Evolutionary conservation across 2,888 invertebrate genomes (phyloP).

Genomic region (Epinotia bilunana): DNA sequence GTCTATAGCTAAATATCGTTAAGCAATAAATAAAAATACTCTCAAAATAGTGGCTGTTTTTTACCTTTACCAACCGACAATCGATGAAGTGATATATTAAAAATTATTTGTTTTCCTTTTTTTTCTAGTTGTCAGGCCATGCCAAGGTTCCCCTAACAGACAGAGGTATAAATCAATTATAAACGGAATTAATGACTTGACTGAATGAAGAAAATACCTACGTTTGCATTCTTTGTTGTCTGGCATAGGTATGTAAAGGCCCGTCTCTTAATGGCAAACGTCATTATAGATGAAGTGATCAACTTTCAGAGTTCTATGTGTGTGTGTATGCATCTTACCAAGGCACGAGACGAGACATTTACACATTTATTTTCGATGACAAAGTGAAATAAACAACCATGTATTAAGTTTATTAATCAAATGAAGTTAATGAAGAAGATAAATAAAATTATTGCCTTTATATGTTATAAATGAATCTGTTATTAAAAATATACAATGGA

Average conservation of each 20-base stretch:
- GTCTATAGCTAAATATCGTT: too few relatives aligned
- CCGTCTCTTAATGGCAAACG: slow-evolving; percentile 29
- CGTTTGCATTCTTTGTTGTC: slow-evolving; percentile 36
- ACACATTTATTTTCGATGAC: neutral
- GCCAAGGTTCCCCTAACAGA: neutral
- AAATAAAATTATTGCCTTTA: too few relatives aligned
- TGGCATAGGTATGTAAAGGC: slow-evolving; percentile 12
- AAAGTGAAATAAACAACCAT: neutral
- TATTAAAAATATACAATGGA: too few relatives aligned
- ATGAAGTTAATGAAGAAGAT: too few relatives aligned
- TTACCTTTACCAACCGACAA: too few relatives aligned
- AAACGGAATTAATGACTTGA: neutral
- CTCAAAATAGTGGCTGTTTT: too few relatives aligned
- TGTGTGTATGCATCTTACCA: neutral
- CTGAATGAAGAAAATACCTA: neutral
- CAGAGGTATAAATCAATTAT: neutral
- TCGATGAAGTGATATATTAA: too few relatives aligned
- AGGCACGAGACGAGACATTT: neutral
- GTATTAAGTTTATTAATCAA: too few relatives aligned
- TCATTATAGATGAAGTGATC: slow-evolving; percentile 31
- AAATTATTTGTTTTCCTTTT: too few relatives aligned
- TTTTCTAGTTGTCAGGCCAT: neutral
- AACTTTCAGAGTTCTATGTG: slow-evolving; percentile 10
- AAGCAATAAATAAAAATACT: too few relatives aligned
- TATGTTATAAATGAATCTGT: too few relatives aligned